These are phyloP conservation scores for Takifugu bimaculatus DNA, from an alignment of 2,113 vertebrate genomes.

Conservation along the genomic window DNA sequence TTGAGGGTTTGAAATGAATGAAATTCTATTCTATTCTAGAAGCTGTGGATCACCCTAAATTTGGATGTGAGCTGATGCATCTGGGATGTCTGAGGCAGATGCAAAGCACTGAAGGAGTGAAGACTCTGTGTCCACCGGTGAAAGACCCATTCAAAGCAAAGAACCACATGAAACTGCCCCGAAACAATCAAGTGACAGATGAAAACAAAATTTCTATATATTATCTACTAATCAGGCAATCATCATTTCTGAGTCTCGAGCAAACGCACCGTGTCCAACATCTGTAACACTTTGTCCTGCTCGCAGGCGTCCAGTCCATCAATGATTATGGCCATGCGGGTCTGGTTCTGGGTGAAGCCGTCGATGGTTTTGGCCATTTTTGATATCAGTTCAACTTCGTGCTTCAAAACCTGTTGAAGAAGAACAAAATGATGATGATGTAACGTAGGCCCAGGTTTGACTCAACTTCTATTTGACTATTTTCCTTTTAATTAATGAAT, in stretches of 20 bases:
- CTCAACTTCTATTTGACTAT: no score
- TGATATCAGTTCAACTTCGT: conserved; percentile 97
- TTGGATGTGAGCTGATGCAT: conserved; percentile 42
- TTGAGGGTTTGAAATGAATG: conserved; percentile 42
- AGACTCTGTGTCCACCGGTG: conserved; percentile 31
- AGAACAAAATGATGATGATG: neutral
- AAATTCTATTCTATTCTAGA: conserved; percentile 74
- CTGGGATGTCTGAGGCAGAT: conserved; percentile 32
- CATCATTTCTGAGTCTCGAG: conserved; percentile 6
- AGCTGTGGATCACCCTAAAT: conserved; percentile 46
- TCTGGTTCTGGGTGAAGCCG: conserved; percentile 97
- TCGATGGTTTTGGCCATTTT: conserved; percentile 98
- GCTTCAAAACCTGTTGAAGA: conserved; percentile 86
- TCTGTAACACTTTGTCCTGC: conserved; percentile 96
- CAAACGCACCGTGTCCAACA: conserved; percentile 90
- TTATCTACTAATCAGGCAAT: conserved; percentile 17
- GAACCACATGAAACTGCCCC: conserved; percentile 30
- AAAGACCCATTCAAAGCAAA: conserved; percentile 20
- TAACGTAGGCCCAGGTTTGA: neutral
- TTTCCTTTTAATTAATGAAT: no score
- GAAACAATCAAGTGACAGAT: conserved; percentile 14
- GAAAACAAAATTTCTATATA: conserved; percentile 5
- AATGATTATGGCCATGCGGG: conserved; percentile 94
- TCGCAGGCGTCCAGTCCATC: conserved; percentile 96
- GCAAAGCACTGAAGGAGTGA: conserved; percentile 18